A percentile compares a stretch with the other conserved stretches of the same genome.
These are phyloP conservation scores for Plestiodon gilberti DNA, from an alignment of 2,113 vertebrate genomes.

Conservation along the genomic window DNA sequence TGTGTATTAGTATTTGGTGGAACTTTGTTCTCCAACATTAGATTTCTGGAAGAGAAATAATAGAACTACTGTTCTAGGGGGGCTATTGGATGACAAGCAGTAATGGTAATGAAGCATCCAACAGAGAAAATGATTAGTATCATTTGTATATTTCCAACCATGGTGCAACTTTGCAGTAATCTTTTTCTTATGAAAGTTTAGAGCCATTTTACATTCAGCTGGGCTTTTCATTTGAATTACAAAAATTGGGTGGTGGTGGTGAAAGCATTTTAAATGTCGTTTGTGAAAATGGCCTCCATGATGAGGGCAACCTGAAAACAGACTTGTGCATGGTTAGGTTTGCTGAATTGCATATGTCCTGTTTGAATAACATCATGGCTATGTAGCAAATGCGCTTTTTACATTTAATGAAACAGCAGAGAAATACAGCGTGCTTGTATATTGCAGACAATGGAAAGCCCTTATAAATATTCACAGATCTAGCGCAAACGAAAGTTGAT, in stretches of 20 bases:
- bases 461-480: slow-evolving; percentile 45
- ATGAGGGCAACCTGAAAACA: slow-evolving; percentile 37
- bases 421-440: slow-evolving; percentile 27
- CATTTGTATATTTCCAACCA: neutral
- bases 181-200: neutral
- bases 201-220: no score
- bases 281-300: neutral
- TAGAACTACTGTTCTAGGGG: no score
- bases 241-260: neutral
- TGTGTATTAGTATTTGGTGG: no score
- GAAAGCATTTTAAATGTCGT: neutral
- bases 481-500: slow-evolving; percentile 20
- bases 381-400: slow-evolving; percentile 19
- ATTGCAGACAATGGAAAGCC: slow-evolving; percentile 44
- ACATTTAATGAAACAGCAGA: slow-evolving; percentile 33
- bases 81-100: neutral
- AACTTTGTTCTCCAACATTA: no score
- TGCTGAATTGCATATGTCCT: slow-evolving; percentile 23
- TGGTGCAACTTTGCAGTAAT: neutral
- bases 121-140: neutral
- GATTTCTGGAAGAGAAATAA: no score
- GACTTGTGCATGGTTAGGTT: slow-evolving; percentile 21
- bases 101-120: neutral
- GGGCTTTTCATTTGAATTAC: neutral
- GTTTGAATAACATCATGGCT: slow-evolving; percentile 31